Percentiles rank a stretch among this genome's conserved stretches.
phyloP scores from a whole-genome alignment of 2,888 invertebrate genomes.

The Synergus laeviventris region DNA sequence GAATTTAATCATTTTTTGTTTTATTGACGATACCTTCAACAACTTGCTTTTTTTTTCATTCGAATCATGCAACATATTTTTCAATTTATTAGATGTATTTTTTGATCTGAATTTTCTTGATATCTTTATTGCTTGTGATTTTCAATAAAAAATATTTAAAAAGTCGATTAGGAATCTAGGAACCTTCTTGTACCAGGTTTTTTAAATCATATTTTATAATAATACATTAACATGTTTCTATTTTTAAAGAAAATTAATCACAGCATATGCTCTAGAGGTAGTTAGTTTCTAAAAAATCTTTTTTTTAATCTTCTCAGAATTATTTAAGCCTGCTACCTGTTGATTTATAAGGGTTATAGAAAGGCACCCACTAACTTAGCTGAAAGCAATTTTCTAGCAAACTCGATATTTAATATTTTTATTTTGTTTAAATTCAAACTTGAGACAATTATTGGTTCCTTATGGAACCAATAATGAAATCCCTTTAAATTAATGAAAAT shows the following conservation, averaged over 20 bases:
- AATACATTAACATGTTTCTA: background rate
- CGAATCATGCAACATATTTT: background rate
- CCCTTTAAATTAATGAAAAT: no score
- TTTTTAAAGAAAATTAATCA: background rate
- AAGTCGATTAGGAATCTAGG: background rate
- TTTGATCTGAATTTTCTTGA: background rate
- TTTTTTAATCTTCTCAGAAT: constrained; percentile 10
- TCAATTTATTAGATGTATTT: background rate
- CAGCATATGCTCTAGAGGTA: background rate
- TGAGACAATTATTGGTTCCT: no score
- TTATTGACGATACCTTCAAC: background rate
- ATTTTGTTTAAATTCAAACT: background rate
- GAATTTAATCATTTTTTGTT: constrained; percentile 5
- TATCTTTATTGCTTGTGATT: background rate
- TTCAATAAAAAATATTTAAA: background rate
- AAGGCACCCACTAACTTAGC: background rate
- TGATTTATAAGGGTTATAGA: constrained; percentile 30
- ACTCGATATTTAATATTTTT: background rate
- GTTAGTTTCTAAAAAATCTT: background rate
- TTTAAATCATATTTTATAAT: background rate
- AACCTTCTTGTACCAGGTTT: background rate
- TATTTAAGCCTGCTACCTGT: constrained; percentile 14
- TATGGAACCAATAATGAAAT: no score
- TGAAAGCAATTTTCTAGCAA: background rate
- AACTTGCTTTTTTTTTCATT: background rate